Base-by-base conservation (phyloP, 1,140 invertebrate genomes). In the Sitobion miscanthi region DNA sequence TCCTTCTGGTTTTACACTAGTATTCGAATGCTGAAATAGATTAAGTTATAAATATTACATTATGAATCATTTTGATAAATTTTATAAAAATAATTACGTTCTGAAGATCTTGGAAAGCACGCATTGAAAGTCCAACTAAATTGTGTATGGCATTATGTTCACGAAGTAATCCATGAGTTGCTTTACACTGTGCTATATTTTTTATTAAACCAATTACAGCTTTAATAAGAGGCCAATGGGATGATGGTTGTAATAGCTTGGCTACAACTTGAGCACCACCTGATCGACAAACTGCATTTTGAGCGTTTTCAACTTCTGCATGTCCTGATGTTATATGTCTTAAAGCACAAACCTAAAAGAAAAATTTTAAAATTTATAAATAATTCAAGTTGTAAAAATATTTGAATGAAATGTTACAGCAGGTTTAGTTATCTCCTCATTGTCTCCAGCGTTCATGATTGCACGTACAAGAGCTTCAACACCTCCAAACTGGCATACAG, bases 341-440 rank as follows among this genome's bases (percentile, higher is more conserved):
- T 49, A 99, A 96, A 86, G 99, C 99, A 96, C 99, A 99, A 42
- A 99, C 96, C 96, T 96, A 89, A 49, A 94, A 94, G 2, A 83
- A 77, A 14, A 57, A 90, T 42, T 85, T n/a, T 6, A 42, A 23
- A 25, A 91, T 83, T 47, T n/a, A n/a, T 85, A 49, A 35, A 92
- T 52, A n/a, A 86, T 83, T 82, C 1, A 52, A 23, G 20, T 6
- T 5, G 38, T 17, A 8, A 82, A 52, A 83, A 30, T 30, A 38
- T 25, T 8, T 47, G 47, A 77, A 30, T 57, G 21, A 87, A 57
- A 94, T 94, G n/a, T 94, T 90, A 95, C 98, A 20, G 99, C 98
- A 54, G 99, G 99, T 95, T 99, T 99, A 23, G 99, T 99, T 94
- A 99, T 99, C 95, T 99, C 99, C 95, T 99, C 99, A 88, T 98